Base-by-base conservation (phyloP, 1,140 invertebrate species). In the Achatina immaculata region DNA sequence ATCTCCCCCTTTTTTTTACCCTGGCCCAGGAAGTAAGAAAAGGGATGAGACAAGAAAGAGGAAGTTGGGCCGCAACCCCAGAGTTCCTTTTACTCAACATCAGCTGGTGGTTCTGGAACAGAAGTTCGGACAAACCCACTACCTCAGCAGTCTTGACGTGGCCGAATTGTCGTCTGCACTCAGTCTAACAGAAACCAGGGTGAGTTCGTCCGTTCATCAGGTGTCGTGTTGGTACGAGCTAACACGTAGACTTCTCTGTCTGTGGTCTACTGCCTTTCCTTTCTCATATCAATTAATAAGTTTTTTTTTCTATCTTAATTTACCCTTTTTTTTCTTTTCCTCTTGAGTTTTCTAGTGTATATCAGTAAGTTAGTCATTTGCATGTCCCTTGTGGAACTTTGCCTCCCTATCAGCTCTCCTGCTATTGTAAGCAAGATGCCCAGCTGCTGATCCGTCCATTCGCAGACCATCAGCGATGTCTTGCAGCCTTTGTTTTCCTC, bases 21-120 rank as follows among this genome's bases (percentile, higher is more conserved):
- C 34, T 66, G 34, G 21, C 83, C 24, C 81, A 89, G 88, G 88
- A 68, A 71, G 83, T 74, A 82, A 90, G 87, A 86, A 92, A 88
- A 89, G 85, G 62, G 86, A 88, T 9, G 88, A 86, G 28, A 77
- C 82, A 0, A 92, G 90, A 88, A 93, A 90, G 83, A 88, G 92
- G 85, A 88, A 91, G 78, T 89, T 88, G 45, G 94, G 93, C 4
- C 91, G 93, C 11, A 94, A 94, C 85, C 94, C 94, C 0, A 91
- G 94, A 40, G 94, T 94, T 78, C 94, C 94, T 14, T 94, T 94
- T 85, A 93, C 93, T 0, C 92, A 92, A 11, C 90, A 92, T 40
- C 94, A 94, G 84, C 89, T 94, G 3, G 88, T 92, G 6, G 86
- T 93, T 0, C 85, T 94, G 68, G 94, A 94, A 84, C 89, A 92